These are phyloP conservation scores for Encarsia formosa DNA, from an alignment of 2,888 invertebrate species.

Conservation along the genomic window DNA sequence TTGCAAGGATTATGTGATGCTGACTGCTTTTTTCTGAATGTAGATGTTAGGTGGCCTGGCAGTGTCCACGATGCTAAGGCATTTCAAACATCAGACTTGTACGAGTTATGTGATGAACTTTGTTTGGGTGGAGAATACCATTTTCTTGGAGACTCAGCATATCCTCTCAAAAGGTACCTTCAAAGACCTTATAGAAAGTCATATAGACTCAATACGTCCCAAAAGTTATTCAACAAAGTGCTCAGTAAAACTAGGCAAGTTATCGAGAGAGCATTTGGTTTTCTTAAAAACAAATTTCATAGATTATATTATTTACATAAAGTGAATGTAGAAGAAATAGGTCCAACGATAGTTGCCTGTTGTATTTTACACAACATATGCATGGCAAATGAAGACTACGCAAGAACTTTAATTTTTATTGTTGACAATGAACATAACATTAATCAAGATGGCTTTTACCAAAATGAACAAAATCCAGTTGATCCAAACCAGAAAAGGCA, in stretches of 20 bases:
- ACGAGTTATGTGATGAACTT: neutral
- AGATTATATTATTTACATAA: neutral
- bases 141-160: no score
- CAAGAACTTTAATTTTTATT: neutral
- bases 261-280: no score
- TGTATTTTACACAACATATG: slow-evolving; percentile 3
- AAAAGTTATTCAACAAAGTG: neutral
- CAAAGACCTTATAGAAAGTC: neutral
- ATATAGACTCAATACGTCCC: neutral
- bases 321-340: no score
- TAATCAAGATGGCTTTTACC: no score
- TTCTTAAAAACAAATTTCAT: neutral
- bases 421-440: no score
- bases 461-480: no score
- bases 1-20: slow-evolving; percentile 1
- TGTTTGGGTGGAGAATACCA: neutral
- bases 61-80: slow-evolving; percentile 3
- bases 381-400: neutral
- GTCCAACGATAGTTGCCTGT: neutral
- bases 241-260: slow-evolving; percentile 3
- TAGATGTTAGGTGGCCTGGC: slow-evolving; percentile 2
- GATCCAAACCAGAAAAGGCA: no score
- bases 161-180: neutral
- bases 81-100: neutral
- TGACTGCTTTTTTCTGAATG: neutral